Evolutionary conservation across 1,140 invertebrate genomes (phyloP).

Genomic region (Drosophila ananassae): DNA sequence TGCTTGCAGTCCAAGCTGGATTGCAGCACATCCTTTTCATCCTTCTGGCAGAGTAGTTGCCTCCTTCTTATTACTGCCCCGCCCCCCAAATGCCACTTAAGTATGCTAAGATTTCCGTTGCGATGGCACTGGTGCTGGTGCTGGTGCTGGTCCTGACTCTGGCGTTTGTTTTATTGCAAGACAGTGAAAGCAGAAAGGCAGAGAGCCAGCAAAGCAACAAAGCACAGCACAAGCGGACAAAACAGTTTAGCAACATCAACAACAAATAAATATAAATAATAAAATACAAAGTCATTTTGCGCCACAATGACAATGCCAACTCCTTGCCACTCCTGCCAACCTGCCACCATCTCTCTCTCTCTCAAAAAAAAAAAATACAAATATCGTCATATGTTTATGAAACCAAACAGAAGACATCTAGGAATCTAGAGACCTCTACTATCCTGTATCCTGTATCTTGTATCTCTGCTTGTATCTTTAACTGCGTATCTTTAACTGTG

Average conservation of each 20-base stretch:
- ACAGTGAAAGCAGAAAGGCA: background rate
- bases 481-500: slow-evolving; percentile 15
- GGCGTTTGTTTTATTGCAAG: too few species aligned
- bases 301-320: slow-evolving; percentile 61
- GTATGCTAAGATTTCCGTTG: slow-evolving; percentile 74
- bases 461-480: slow-evolving; percentile 2
- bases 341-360: slow-evolving; percentile 1
- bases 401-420: background rate
- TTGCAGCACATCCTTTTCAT: slow-evolving; percentile 25
- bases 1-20: slow-evolving; percentile 21
- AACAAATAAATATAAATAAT: slow-evolving; percentile 80
- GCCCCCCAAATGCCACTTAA: slow-evolving; percentile 51
- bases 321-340: background rate
- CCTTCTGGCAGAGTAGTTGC: background rate
- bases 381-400: slow-evolving; percentile 33
- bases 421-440: background rate
- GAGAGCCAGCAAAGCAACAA: background rate
- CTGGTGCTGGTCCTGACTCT: too few species aligned
- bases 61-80: background rate
- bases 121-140: slow-evolving; percentile 10
- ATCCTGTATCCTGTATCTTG: slow-evolving; percentile 8
- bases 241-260: slow-evolving; percentile 19
- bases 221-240: background rate
- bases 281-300: slow-evolving; percentile 71
- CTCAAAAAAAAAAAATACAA: background rate